phyloP scores from a whole-genome alignment of 2,888 invertebrate genomes.

The Sicus ferrugineus region DNA sequence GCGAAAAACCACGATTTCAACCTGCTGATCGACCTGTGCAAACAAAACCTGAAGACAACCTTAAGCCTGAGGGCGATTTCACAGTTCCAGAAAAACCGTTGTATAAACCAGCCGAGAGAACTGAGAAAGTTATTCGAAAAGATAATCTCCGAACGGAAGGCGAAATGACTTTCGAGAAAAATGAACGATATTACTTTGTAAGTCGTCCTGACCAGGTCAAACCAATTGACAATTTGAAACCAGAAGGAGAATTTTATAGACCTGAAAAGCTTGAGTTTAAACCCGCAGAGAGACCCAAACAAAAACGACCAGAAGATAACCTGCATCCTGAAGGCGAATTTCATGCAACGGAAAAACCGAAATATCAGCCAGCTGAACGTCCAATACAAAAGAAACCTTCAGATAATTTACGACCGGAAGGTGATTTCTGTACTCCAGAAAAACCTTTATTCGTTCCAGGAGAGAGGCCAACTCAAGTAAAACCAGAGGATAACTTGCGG shows the following conservation, averaged over 20 bases:
- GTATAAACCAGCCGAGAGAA: constrained; percentile 60
- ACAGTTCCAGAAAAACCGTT: constrained; percentile 20
- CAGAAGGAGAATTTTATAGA: constrained; percentile 69
- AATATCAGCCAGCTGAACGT: constrained; percentile 60
- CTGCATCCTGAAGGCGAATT: constrained; percentile 68
- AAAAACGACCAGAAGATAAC: constrained; percentile 65
- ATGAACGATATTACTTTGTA: constrained; percentile 56
- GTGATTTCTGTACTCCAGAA: constrained; percentile 67
- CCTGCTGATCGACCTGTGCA: constrained; percentile 63
- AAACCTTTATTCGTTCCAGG: constrained; percentile 64
- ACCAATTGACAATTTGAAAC: constrained; percentile 66
- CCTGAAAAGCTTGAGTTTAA: constrained; percentile 66
- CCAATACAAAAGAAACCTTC: constrained; percentile 63
- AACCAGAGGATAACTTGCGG: constrained; percentile 67
- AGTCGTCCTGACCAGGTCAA: constrained; percentile 63
- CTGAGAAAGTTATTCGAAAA: constrained; percentile 66
- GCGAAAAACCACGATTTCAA: constrained; percentile 61
- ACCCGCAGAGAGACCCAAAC: constrained; percentile 66
- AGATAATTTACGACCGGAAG: constrained; percentile 68
- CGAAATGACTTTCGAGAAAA: constrained; percentile 46
- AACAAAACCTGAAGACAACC: constrained; percentile 68
- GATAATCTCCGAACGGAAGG: constrained; percentile 71
- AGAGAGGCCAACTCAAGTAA: constrained; percentile 64
- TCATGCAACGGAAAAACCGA: constrained; percentile 67
- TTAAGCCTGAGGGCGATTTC: constrained; percentile 66